Conservation (phyloP, 2,888 invertebrate genomes). For the Zhuqinia jingwanae region DNA sequence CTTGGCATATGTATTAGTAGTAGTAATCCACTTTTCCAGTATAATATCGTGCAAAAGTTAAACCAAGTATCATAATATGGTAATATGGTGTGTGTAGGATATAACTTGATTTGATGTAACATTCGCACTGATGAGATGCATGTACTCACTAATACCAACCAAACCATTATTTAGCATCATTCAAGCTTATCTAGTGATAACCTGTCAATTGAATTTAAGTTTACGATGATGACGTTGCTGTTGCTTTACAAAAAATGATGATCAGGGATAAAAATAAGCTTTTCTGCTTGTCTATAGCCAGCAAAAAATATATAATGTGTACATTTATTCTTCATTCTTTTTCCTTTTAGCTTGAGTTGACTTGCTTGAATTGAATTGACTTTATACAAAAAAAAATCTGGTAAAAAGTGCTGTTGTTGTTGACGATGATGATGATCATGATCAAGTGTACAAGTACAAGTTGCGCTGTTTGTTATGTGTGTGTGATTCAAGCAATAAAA, state of each 20-base stretch:
- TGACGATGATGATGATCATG: not conserved
- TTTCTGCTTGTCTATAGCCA: not conserved
- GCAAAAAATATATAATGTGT: not conserved
- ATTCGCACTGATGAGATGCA: too few species aligned
- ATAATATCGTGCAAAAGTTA: too few species aligned
- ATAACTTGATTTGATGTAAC: too few species aligned
- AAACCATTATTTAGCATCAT: slow-evolving; percentile 26
- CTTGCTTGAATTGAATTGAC: not conserved
- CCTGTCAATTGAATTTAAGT: slow-evolving; percentile 67
- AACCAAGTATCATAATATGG: too few species aligned
- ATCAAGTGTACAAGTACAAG: slow-evolving; percentile 13
- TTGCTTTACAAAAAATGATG: slow-evolving; percentile 17
- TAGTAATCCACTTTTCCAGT: too few species aligned
- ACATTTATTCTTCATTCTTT: not conserved
- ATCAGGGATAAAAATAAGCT: slow-evolving; percentile 18
- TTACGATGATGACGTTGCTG: slow-evolving; percentile 59
- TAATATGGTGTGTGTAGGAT: not conserved
- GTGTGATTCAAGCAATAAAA: slow-evolving; percentile 48
- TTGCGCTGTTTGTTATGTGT: slow-evolving; percentile 6
- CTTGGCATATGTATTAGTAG: not conserved
- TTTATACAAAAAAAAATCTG: not conserved
- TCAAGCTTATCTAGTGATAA: slow-evolving; percentile 61
- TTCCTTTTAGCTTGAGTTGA: not conserved
- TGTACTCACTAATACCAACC: not conserved
- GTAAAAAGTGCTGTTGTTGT: not conserved